Conservation (phyloP, 2,797 vertebrate species). For the Gila robusta region DNA sequence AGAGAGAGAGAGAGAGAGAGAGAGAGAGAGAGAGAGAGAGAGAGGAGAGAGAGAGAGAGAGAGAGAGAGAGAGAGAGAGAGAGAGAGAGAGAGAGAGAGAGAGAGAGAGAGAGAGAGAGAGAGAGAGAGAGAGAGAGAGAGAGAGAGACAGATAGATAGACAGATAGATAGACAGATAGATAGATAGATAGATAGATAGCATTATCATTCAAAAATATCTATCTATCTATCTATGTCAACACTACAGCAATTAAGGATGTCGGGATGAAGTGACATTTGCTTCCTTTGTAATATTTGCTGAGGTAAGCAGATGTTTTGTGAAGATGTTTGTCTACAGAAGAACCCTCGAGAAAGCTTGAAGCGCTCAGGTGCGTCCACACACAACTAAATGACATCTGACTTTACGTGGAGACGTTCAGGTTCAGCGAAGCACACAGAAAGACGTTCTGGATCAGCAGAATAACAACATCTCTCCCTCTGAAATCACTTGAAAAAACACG, state of each 20-base stretch:
- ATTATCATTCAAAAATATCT: too few relatives aligned
- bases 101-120: too few relatives aligned
- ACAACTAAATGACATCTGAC: slow-evolving; percentile 14
- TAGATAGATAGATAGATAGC: too few relatives aligned
- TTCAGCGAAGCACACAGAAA: not conserved
- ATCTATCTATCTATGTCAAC: too few relatives aligned
- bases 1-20: too few relatives aligned
- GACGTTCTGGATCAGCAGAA: slow-evolving; percentile 35
- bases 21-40: too few relatives aligned
- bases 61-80: too few relatives aligned
- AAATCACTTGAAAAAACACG: slow-evolving; percentile 8
- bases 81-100: too few relatives aligned
- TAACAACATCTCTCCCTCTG: not conserved
- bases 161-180: too few relatives aligned
- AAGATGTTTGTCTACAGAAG: slow-evolving; percentile 21
- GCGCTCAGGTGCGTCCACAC: slow-evolving; percentile 40
- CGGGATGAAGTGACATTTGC: not conserved
- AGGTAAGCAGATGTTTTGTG: slow-evolving; percentile 27
- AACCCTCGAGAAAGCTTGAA: slow-evolving; percentile 33
- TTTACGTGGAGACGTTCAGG: slow-evolving; percentile 9
- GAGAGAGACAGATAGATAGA: too few relatives aligned
- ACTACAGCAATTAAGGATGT: not conserved
- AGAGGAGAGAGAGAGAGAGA: too few relatives aligned
- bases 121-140: too few relatives aligned
- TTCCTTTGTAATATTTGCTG: slow-evolving; percentile 4